Conservation (phyloP, 2,113 vertebrate species). For the Lonchura striata region DNA sequence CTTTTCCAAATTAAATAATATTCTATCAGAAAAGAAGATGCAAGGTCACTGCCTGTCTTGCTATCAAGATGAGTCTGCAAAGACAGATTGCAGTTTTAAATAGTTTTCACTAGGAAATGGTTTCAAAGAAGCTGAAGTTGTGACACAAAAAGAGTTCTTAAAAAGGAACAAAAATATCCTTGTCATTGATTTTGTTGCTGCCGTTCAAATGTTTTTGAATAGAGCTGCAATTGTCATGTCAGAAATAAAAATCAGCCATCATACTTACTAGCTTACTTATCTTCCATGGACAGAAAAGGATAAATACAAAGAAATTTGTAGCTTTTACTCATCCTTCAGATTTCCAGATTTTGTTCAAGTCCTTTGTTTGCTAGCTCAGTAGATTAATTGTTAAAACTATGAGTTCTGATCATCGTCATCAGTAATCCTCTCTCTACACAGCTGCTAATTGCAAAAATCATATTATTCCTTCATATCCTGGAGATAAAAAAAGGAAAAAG, state of each 20-base stretch:
- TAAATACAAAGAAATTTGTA: not conserved
- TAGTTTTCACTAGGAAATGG: conserved; percentile 14
- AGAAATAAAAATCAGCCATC: conserved; percentile 29
- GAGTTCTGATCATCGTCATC: not conserved
- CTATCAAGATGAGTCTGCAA: not conserved
- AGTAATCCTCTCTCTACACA: not conserved
- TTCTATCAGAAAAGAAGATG: not conserved
- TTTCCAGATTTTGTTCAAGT: not conserved
- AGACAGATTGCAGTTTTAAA: conserved; percentile 25
- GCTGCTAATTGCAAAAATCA: conserved; percentile 4
- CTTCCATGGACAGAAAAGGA: not conserved
- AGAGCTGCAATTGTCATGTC: not conserved
- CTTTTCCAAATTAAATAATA: conserved; percentile 27
- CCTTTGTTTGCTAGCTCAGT: not conserved
- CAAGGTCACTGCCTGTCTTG: not conserved
- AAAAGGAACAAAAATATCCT: conserved; percentile 17
- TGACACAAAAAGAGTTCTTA: not conserved
- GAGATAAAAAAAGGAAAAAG: not conserved
- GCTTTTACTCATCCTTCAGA: not conserved
- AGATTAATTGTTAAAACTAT: not conserved
- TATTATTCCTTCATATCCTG: not conserved
- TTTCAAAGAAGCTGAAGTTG: conserved; percentile 15
- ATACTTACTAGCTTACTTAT: not conserved
- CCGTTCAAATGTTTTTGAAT: not conserved
- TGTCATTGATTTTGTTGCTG: conserved; percentile 6